Conservation (phyloP, 2,888 invertebrate genomes). For the Miltochrista miniata region DNA sequence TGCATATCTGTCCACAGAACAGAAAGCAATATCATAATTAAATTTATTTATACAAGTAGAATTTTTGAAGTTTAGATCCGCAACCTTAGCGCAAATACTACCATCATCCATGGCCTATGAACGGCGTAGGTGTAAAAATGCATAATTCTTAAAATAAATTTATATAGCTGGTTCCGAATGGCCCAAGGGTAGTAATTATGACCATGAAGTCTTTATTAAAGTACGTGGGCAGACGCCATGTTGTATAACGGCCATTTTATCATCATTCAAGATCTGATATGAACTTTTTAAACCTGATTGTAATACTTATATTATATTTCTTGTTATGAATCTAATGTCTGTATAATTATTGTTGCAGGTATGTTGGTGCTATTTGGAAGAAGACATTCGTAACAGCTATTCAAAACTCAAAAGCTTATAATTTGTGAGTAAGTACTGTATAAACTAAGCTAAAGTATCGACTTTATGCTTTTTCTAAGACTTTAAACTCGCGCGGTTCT, state of each 20-base stretch:
- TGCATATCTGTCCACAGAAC: too few species aligned
- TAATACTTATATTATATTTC: neutral
- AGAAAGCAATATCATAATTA: too few species aligned
- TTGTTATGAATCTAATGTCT: conserved; percentile 5
- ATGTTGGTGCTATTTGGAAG: conserved; percentile 8
- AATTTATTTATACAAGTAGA: too few species aligned
- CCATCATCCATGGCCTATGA: too few species aligned
- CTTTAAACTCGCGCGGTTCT: too few species aligned
- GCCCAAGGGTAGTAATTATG: conserved; percentile 45
- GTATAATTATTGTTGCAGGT: conserved; percentile 28
- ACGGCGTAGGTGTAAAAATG: conserved; percentile 7
- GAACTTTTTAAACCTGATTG: conserved; percentile 8
- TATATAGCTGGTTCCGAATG: conserved; percentile 11
- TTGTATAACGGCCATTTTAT: conserved; percentile 28
- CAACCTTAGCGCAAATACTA: too few species aligned
- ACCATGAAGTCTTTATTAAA: conserved; percentile 48
- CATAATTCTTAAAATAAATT: conserved; percentile 16
- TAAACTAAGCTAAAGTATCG: too few species aligned
- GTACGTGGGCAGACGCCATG: conserved; percentile 41
- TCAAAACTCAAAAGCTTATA: too few species aligned
- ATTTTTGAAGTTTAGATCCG: too few species aligned
- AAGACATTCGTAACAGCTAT: too few species aligned
- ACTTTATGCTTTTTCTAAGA: too few species aligned
- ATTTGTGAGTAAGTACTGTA: neutral
- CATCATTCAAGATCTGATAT: conserved; percentile 18